Evolutionary conservation across 1,140 invertebrate genomes (phyloP).

Genomic region (Triops cancriformis): DNA sequence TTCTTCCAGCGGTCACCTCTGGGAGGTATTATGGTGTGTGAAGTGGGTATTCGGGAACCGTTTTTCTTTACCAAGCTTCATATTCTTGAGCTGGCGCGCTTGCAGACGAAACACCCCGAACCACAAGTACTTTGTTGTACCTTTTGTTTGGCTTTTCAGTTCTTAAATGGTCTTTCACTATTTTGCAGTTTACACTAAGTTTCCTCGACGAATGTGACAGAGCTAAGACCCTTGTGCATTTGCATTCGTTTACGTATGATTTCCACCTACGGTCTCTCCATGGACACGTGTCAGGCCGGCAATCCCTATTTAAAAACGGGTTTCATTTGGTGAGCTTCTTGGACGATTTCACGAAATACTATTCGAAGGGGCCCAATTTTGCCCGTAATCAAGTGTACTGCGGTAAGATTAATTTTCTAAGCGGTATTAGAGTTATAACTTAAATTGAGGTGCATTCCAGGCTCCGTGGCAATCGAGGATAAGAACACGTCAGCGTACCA

Average conservation of each 20-base stretch:
- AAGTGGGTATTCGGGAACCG: conserved; percentile 59
- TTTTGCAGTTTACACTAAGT: conserved; percentile 34
- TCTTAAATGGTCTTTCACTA: background rate
- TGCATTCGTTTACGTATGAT: conserved; percentile 82
- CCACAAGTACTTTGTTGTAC: conserved; percentile 10
- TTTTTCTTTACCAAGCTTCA: conserved; percentile 66
- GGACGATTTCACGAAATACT: conserved; percentile 74
- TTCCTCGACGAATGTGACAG: conserved; percentile 71
- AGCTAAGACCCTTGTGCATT: conserved; percentile 60
- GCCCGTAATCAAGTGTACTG: conserved; percentile 66
- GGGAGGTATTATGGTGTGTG: conserved; percentile 59
- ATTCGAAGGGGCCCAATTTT: conserved; percentile 69
- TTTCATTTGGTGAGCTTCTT: conserved; percentile 71
- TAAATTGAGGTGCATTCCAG: conserved; percentile 40
- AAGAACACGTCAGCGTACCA: conserved; percentile 54
- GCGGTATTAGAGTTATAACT: background rate
- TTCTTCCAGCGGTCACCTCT: conserved; percentile 11
- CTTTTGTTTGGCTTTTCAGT: background rate
- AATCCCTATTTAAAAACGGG: conserved; percentile 52
- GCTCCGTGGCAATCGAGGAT: conserved; percentile 50
- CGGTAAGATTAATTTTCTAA: conserved; percentile 43
- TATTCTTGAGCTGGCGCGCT: conserved; percentile 56
- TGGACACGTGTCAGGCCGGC: conserved; percentile 56
- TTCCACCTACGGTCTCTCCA: conserved; percentile 69
- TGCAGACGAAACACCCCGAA: conserved; percentile 38